Base-by-base conservation (phyloP, 2,797 vertebrate genomes). In the Selene dorsalis region DNA sequence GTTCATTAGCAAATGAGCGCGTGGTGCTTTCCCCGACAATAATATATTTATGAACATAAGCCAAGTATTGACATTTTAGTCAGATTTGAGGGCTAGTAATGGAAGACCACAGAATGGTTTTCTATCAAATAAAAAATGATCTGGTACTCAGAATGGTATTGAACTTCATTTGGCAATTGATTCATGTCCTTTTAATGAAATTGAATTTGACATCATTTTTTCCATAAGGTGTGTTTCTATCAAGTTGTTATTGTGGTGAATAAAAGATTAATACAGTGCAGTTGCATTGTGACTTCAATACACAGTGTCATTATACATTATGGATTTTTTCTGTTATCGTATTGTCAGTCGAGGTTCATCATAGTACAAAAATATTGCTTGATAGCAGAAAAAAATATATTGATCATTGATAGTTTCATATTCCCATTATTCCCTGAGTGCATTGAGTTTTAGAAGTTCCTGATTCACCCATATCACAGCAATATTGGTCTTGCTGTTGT, bases 51-150 rank as follows among this genome's bases (percentile, higher is more conserved):
- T 81, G 60, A 77, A 70, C 14, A 48, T 17, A 69, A 52, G 77
- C 68, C 64, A 70, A 76, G 61, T 83, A 86, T 77, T 80, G 75
- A 73, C 48, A 71, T 77, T 79, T 69, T 60, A 60, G 56, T 80
- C 74, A 79, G 48, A 77, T 74, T 57, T 74, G 58, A 80, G 47
- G 74, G 50, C 64, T 75, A 50, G 53, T 73, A 85, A 69, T 69
- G 24, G 55, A 82, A 70, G 45, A 71, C 59, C 57, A 63, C 71
- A 78, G 69, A 62, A 80, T 74, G 61, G 39, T 41, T 24, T 61
- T 69, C 32, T 18, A 63, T 80, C 39, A 73, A 75, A 80, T 74
- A 65, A 77, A 67, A 80, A 65, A 69, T 55, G 14, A 80, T 80
- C 26, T 12, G 12, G 45, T 60, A 24, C 38, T 45, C 72, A 65